Percentiles rank a stretch among this genome's conserved stretches.
phyloP scores from a whole-genome alignment of 2,888 invertebrate genomes.

The Torymus tubicola region DNA sequence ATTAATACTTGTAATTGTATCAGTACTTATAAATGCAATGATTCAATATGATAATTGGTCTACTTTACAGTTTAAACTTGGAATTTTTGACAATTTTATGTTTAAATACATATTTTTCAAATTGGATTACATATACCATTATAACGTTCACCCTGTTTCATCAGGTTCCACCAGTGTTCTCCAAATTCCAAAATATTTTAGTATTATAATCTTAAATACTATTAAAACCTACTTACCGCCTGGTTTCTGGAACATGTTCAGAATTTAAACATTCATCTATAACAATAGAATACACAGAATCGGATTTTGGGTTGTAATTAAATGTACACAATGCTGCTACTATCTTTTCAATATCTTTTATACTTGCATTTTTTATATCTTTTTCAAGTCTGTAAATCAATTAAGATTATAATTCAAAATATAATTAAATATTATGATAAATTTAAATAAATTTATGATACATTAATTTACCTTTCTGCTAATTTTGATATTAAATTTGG shows the following conservation, averaged over 20 bases:
- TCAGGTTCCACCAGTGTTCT: no score
- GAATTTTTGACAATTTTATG: no score
- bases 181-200: background rate
- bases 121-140: no score
- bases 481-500: slow-evolving; percentile 21
- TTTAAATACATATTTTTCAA: no score
- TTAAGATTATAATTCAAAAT: slow-evolving; percentile 9
- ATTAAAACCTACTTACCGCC: slow-evolving; percentile 65
- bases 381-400: slow-evolving; percentile 73
- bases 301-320: slow-evolving; percentile 77
- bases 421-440: background rate
- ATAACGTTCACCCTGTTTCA: no score
- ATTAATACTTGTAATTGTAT: no score
- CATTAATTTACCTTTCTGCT: slow-evolving; percentile 32
- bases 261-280: slow-evolving; percentile 78
- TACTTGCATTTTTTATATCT: slow-evolving; percentile 77
- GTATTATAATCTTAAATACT: background rate
- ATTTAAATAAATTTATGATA: background rate
- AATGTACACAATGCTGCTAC: slow-evolving; percentile 81
- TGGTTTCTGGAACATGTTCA: slow-evolving; percentile 79
- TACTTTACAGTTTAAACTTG: no score
- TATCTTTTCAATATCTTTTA: slow-evolving; percentile 87
- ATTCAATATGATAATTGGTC: no score
- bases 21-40: no score
- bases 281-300: slow-evolving; percentile 77